These are phyloP conservation scores for Bos javanicus DNA, from an alignment of 2,113 vertebrate species.

Conservation along the genomic window DNA sequence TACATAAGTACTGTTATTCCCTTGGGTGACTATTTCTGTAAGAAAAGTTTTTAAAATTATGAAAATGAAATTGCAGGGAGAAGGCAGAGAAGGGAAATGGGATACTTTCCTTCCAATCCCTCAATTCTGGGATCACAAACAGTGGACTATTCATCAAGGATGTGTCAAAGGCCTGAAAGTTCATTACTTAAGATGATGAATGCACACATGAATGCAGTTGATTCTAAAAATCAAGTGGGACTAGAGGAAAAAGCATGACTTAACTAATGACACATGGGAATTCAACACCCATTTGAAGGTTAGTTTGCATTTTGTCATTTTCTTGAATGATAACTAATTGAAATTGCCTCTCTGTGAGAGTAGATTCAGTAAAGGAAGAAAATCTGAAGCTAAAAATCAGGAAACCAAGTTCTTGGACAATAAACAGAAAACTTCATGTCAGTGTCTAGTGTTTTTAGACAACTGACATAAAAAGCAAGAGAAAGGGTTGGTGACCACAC, in stretches of 20 bases:
- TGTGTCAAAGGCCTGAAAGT: conserved; percentile 74
- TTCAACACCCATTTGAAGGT: conserved; percentile 92
- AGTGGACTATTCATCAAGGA: conserved; percentile 68
- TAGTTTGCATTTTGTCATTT: conserved; percentile 50
- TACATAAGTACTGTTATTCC: background rate
- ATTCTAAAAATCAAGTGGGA: conserved; percentile 92
- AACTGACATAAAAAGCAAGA: conserved; percentile 95
- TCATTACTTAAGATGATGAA: conserved; percentile 87
- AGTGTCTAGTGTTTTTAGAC: conserved; percentile 95
- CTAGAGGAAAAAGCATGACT: conserved; percentile 92
- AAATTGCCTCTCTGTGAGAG: conserved; percentile 86
- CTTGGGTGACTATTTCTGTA: background rate
- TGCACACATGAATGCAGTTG: conserved; percentile 88
- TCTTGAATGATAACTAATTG: background rate
- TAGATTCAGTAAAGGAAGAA: conserved; percentile 96
- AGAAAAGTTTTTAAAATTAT: background rate
- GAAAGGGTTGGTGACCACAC: conserved; percentile 79
- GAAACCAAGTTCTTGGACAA: conserved; percentile 93
- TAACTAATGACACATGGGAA: conserved; percentile 93
- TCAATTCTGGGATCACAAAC: background rate
- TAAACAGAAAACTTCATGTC: conserved; percentile 98
- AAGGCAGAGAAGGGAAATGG: background rate
- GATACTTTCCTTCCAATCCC: background rate
- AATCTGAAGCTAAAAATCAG: conserved; percentile 97
- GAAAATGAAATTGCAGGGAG: background rate